Conservation (phyloP, 2,113 vertebrate genomes). For the Toxostoma redivivum region DNA sequence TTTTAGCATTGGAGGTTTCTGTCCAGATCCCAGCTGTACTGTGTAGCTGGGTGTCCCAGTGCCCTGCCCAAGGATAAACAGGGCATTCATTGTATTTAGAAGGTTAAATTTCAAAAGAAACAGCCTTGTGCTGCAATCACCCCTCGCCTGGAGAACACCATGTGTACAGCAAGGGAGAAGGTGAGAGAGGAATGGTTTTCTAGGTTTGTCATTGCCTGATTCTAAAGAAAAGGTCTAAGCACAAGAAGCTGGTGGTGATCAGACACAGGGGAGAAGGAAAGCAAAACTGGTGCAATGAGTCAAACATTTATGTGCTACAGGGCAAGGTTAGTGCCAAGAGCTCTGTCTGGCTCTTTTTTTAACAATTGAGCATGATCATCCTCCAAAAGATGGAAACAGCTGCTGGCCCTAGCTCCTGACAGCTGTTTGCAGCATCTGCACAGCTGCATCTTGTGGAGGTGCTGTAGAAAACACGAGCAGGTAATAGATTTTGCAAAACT, state of each 20-base stretch:
- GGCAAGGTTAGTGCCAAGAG: neutral
- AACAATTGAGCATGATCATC: neutral
- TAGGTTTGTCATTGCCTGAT: neutral
- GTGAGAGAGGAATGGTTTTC: neutral
- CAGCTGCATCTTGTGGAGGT: neutral
- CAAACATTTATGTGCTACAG: neutral
- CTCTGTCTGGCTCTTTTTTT: neutral
- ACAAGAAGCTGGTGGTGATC: neutral
- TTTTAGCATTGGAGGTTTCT: neutral
- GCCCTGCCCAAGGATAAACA: neutral
- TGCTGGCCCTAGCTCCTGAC: neutral
- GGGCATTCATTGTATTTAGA: neutral
- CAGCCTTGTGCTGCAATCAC: neutral
- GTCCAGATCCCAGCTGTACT: neutral
- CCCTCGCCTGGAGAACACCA: neutral
- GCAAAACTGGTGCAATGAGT: neutral
- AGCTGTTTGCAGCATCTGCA: neutral
- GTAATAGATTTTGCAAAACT: slow-evolving; percentile 5
- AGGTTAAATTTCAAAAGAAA: neutral
- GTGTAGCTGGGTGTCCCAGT: neutral
- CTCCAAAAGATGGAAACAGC: neutral
- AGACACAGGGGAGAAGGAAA: neutral
- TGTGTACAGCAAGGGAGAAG: neutral
- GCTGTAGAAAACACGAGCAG: neutral
- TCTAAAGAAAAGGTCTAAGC: neutral